Evolutionary conservation across 2,888 invertebrate species (phyloP), one percentile per base, ranked within the genome.

Genomic region (Trichopoda pennipes): DNA sequence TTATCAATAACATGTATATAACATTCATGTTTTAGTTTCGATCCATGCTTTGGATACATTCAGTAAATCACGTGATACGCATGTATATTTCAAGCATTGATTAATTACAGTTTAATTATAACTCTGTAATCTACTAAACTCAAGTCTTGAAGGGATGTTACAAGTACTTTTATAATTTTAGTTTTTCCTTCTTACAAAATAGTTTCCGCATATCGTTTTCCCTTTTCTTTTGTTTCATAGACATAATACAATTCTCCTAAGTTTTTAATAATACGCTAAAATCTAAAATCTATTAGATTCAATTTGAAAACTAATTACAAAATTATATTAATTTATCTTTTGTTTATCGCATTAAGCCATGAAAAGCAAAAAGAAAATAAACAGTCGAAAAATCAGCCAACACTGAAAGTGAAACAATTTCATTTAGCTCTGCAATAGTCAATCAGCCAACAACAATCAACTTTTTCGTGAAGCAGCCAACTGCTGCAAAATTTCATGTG

Each of bases 401-500:
- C 38, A 12, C 9, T 38, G 1, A 10, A 12, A 38, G 38, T 12
- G 12, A 38, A 42, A 64, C 19, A 47, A 38, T 63, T 21, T 23
- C 32, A 21, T 35, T 32, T 42, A 28, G 2, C 28, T 53, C 23
- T 6, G 8, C 42, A 32, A 21, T 16, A 55, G 14, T n/a, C 38
- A 61, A 53, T 19, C 23, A 28, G 17, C n/a, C 63, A 66, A 7
- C 35, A 23, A 76, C 23, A 28, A 12, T 12, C 63, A 64, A 10
- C 21, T 35, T 68, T 21, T 38, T 42, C 10, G 16, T 9, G 7
- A 44, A 9, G 10, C 14, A 73, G 19, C 12, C 53, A 55, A 21
- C 60, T 19, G 47, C 68, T 69, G 55, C 16, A 49, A 56, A 44
- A 60, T 70, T 74, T 51, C 68, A 68, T 32, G 63, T 69, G 73